Conservation (phyloP, 2,113 vertebrate species). For the Chaetorhynchus papuensis region DNA sequence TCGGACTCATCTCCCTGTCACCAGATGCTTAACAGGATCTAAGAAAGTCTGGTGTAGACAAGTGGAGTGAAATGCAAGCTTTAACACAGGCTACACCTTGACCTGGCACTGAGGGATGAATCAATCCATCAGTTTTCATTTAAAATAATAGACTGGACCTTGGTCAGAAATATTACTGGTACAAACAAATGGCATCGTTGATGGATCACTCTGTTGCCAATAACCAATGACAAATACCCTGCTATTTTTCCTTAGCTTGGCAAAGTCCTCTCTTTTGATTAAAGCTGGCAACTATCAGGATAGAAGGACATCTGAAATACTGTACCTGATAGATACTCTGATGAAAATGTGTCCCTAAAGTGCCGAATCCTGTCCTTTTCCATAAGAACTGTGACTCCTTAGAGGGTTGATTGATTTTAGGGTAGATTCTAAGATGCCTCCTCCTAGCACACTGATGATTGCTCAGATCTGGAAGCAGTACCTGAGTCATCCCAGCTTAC, state of each 20-base stretch:
- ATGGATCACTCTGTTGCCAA: not conserved
- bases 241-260: not conserved
- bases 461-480: not conserved
- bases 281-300: not conserved
- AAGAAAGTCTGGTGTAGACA: not conserved
- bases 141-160: not conserved
- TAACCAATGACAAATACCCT: not conserved
- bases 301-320: not conserved
- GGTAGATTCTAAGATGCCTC: not conserved
- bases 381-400: not conserved
- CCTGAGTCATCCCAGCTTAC: not conserved
- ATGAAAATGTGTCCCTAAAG: not conserved
- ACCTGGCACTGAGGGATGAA: not conserved
- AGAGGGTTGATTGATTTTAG: not conserved
- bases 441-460: not conserved
- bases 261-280: not conserved
- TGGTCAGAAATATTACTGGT: not conserved
- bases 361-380: not conserved
- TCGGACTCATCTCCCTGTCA: not conserved
- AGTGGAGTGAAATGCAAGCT: not conserved
- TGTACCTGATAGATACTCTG: not conserved
- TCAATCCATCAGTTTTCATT: not conserved
- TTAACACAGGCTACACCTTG: not conserved
- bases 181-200: not conserved
- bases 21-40: not conserved